Percentiles rank a stretch among this genome's conserved stretches.
Evolutionary conservation across 2,888 invertebrate genomes (phyloP).

Genomic region (Limnephilus auricula): DNA sequence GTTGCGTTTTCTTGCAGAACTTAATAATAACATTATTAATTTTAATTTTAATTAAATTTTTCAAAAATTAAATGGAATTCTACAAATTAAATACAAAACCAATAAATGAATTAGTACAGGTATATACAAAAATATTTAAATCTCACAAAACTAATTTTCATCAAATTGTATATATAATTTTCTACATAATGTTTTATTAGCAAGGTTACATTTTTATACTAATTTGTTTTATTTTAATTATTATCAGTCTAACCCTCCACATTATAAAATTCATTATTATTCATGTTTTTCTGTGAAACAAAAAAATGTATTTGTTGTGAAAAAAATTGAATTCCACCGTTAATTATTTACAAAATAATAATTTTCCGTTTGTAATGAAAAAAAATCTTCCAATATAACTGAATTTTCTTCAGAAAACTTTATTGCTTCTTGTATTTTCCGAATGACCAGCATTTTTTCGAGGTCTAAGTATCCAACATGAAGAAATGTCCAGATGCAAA

Average conservation of each 20-base stretch:
- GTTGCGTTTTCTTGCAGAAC: no score
- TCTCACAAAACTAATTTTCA: background rate
- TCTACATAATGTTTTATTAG: no score
- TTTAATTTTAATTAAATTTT: no score
- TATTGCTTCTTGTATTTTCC: background rate
- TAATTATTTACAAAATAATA: background rate
- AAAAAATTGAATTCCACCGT: background rate
- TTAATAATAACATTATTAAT: no score
- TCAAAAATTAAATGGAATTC: no score
- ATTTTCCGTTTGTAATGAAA: background rate
- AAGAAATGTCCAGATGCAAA: background rate
- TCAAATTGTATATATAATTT: no score
- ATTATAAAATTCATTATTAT: background rate
- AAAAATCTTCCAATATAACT: background rate
- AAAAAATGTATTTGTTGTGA: background rate
- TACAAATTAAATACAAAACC: no score
- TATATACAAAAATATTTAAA: background rate
- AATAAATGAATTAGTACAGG: no score
- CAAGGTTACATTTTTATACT: no score
- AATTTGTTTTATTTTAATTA: no score
- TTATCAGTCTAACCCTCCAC: no score
- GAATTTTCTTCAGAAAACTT: background rate
- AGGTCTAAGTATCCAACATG: background rate
- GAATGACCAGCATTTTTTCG: background rate
- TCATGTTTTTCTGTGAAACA: background rate